These are phyloP conservation scores for Ramphastos sulfuratus DNA, from an alignment of 2,113 vertebrate genomes.

Conservation along the genomic window DNA sequence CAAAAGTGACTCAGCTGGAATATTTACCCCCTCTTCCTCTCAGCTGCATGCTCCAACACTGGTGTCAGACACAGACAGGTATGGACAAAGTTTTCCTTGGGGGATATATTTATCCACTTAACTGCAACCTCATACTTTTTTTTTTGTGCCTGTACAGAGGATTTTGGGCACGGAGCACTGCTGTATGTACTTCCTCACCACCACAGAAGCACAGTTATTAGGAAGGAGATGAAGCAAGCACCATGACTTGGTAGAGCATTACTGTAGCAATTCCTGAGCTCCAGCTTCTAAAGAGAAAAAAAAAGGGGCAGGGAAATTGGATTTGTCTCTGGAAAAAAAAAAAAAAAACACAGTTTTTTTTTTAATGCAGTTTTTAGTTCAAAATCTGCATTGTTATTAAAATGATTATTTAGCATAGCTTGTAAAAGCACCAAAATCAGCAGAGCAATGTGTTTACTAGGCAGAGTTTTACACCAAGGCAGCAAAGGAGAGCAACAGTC, in stretches of 20 bases:
- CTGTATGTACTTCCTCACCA: neutral
- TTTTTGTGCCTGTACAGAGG: neutral
- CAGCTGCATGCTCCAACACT: neutral
- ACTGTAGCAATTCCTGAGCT: neutral
- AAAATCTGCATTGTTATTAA: neutral
- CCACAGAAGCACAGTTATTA: neutral
- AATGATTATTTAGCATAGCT: neutral
- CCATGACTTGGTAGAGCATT: neutral
- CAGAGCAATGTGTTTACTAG: too few relatives aligned
- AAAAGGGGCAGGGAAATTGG: neutral
- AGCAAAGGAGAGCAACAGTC: neutral
- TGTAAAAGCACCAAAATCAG: neutral
- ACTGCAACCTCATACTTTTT: neutral
- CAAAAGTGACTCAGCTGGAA: neutral
- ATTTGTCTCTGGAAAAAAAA: neutral
- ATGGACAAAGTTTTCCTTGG: neutral
- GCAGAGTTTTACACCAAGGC: neutral
- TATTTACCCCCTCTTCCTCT: neutral
- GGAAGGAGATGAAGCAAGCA: neutral
- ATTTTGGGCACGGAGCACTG: neutral
- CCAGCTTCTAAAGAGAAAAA: neutral
- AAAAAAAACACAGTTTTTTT: neutral
- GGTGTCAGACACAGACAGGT: neutral
- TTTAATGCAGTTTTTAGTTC: neutral
- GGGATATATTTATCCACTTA: neutral